Percentiles rank a stretch among this genome's conserved stretches.
Conservation (phyloP, 2,113 vertebrate species). For the Azemiops feae region DNA sequence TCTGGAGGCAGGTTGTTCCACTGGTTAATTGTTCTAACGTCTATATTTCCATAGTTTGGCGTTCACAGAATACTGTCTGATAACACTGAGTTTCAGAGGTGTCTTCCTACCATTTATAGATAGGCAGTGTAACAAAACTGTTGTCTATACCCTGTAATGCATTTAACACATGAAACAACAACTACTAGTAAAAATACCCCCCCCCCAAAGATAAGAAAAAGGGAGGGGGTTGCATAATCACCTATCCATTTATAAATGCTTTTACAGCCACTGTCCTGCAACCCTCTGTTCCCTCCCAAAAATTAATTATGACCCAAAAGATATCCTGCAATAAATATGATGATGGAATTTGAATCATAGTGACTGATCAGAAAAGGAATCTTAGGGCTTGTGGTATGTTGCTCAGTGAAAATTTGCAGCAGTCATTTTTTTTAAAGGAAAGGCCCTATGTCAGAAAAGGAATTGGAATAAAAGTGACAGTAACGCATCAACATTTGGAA, state of each 20-base stretch:
- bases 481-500: neutral
- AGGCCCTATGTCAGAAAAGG: neutral
- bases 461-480: neutral
- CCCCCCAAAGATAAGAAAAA: neutral
- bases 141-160: neutral
- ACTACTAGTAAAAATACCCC: neutral
- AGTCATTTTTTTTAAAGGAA: neutral
- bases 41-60: neutral
- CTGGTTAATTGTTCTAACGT: no score
- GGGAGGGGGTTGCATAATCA: neutral
- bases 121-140: neutral
- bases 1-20: no score
- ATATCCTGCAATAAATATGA: neutral
- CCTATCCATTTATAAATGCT: neutral
- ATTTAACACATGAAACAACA: neutral
- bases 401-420: neutral
- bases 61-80: neutral
- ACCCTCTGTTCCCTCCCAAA: neutral
- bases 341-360: neutral
- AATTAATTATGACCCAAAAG: neutral
- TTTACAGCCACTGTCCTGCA: neutral
- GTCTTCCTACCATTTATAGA: neutral
- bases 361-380: neutral
- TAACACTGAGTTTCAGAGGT: neutral
- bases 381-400: neutral